Percentiles rank a stretch among this genome's conserved stretches.
These are phyloP conservation scores for Leucoraja ocellata DNA, from an alignment of 2,797 vertebrate species.

Conservation along the genomic window DNA sequence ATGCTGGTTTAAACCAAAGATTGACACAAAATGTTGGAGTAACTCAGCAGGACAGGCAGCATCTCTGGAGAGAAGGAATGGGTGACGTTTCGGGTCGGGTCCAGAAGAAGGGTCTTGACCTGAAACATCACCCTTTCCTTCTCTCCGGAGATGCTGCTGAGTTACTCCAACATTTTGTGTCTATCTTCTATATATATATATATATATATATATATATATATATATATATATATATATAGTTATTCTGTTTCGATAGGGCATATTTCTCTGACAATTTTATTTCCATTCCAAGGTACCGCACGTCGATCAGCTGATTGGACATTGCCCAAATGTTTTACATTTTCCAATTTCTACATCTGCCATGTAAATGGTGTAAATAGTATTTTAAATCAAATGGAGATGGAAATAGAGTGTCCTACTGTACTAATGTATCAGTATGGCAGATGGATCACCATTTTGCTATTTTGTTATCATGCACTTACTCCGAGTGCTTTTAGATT, in stretches of 20 bases:
- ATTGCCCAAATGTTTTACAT: background rate
- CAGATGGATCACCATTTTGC: background rate
- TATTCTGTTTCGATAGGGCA: background rate
- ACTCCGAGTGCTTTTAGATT: slow-evolving; percentile 26
- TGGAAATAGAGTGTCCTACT: slow-evolving; percentile 11
- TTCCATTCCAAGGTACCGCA: background rate
- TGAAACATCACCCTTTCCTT: no score
- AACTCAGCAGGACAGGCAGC: no score
- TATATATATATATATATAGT: background rate
- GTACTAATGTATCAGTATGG: background rate
- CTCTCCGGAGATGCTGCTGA: no score
- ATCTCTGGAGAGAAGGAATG: no score
- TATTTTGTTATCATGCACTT: slow-evolving; percentile 16
- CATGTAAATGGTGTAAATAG: background rate
- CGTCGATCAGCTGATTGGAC: background rate
- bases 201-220: background rate
- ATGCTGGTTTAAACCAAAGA: no score
- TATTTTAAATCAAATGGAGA: background rate
- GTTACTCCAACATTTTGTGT: no score
- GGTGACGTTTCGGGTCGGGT: no score
- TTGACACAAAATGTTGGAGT: no score
- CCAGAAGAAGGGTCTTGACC: no score
- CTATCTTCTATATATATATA: no score
- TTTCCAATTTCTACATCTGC: background rate
- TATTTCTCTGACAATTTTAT: background rate